phyloP scores from a whole-genome alignment of 2,888 invertebrate genomes.

The Amphipoea lucens region DNA sequence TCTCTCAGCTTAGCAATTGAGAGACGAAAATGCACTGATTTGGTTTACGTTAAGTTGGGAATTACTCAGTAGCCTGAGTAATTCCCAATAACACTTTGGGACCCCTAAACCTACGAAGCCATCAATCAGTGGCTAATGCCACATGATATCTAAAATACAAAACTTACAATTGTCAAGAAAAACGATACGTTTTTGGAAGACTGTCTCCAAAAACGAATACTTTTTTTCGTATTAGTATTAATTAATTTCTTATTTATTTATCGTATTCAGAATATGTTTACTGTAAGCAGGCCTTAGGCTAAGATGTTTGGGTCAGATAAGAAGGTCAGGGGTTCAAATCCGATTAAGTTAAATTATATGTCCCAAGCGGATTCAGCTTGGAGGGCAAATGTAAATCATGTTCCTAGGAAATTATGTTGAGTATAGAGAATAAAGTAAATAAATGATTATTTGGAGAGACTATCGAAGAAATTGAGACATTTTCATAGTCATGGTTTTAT shows the following conservation, averaged over 20 bases:
- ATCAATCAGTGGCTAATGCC: no score
- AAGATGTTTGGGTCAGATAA: conserved; percentile 50
- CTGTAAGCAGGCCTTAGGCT: conserved; percentile 32
- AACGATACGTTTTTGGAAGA: background rate
- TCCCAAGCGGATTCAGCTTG: conserved; percentile 31
- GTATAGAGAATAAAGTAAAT: conserved; percentile 17
- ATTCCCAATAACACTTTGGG: background rate
- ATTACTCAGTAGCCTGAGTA: no score
- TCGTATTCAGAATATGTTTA: conserved; percentile 49
- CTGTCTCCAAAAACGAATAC: background rate
- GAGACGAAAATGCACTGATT: no score
- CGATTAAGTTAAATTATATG: conserved; percentile 58
- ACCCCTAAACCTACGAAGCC: no score
- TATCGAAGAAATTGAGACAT: background rate
- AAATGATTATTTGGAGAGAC: conserved; percentile 6
- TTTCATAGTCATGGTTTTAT: background rate
- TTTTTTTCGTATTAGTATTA: background rate
- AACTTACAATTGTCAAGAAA: background rate
- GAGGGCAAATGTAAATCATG: conserved; percentile 42
- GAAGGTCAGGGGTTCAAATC: conserved; percentile 58
- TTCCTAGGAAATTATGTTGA: conserved; percentile 34
- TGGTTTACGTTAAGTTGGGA: no score
- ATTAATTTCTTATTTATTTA: conserved; percentile 41
- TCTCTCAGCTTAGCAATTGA: no score
- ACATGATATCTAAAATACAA: background rate